Conservation (phyloP, 2,797 vertebrate genomes). For the Hydrophis major region DNA sequence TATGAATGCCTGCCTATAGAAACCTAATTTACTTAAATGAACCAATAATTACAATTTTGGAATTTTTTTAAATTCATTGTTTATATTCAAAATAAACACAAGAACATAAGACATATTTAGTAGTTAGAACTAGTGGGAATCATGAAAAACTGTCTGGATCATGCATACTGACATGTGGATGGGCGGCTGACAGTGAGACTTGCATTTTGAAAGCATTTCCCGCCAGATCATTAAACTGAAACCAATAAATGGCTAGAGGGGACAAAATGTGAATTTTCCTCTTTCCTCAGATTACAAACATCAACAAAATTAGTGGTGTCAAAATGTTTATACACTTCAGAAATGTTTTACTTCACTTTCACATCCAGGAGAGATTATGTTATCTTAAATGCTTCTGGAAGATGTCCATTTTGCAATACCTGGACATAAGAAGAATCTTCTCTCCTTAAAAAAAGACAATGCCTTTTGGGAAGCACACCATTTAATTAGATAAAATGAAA, state of each 20-base stretch:
- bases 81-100: background rate
- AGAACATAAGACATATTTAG: background rate
- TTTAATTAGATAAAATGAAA: constrained; percentile 52
- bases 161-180: no score
- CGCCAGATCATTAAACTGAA: no score
- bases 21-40: background rate
- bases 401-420: background rate
- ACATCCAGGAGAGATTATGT: background rate
- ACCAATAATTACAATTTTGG: background rate
- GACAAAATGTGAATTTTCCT: no score
- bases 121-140: background rate
- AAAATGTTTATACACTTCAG: background rate
- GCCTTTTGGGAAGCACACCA: constrained; percentile 30
- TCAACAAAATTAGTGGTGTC: background rate
- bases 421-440: background rate
- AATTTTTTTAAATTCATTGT: background rate
- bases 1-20: background rate
- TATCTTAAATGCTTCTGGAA: background rate
- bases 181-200: no score
- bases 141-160: background rate
- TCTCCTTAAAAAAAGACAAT: background rate
- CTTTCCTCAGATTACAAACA: background rate
- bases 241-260: no score
- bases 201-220: no score
- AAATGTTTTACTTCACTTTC: background rate